Evolutionary conservation across 2,888 invertebrate genomes (phyloP).

Genomic region (Drosophila dives): DNA sequence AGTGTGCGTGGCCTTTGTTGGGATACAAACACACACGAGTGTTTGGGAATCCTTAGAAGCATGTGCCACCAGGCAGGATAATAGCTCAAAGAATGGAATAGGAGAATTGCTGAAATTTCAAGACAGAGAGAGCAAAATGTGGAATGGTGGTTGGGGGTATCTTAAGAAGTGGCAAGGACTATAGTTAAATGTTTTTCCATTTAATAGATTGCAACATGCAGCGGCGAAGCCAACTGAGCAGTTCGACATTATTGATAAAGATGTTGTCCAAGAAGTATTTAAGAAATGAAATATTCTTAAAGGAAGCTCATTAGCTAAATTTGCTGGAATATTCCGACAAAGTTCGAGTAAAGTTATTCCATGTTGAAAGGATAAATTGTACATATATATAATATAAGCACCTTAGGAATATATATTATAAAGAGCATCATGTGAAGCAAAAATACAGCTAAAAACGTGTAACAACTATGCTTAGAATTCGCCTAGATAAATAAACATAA

Average conservation of each 20-base stretch:
- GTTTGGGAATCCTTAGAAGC: conserved; percentile 69
- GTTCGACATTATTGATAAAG: neutral
- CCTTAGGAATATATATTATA: conserved; percentile 16
- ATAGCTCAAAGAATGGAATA: conserved; percentile 15
- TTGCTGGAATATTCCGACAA: neutral
- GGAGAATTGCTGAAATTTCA: neutral
- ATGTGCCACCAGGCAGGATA: conserved; percentile 35
- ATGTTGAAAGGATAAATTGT: neutral
- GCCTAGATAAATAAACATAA: conserved; percentile 36
- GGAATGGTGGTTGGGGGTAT: neutral
- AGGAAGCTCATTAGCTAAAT: neutral
- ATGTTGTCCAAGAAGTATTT: neutral
- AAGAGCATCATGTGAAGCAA: conserved; percentile 25
- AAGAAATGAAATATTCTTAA: neutral
- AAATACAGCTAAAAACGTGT: conserved; percentile 34
- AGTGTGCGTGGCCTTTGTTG: conserved; percentile 58
- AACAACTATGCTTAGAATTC: conserved; percentile 58
- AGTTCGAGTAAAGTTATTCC: neutral
- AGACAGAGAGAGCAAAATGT: no score
- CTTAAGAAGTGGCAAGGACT: conserved; percentile 8
- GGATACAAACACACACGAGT: conserved; percentile 24
- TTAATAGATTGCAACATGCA: neutral
- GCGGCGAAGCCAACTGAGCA: neutral
- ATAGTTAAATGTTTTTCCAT: conserved; percentile 9
- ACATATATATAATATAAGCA: neutral